These are phyloP conservation scores for Drosophila lacertosa DNA, from an alignment of 1,140 invertebrate genomes.

Conservation along the genomic window DNA sequence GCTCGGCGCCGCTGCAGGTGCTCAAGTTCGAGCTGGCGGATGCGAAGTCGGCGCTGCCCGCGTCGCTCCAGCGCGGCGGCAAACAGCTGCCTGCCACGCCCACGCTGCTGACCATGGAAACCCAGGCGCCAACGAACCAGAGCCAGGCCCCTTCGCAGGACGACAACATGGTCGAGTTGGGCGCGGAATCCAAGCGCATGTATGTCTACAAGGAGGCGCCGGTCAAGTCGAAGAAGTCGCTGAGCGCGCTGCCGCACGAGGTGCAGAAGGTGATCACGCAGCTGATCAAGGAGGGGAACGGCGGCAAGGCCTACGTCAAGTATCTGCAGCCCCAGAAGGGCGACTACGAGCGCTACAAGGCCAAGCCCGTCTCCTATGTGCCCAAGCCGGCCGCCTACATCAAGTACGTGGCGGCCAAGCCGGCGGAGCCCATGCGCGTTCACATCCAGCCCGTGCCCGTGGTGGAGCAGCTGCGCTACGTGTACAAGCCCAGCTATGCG, in stretches of 20 bases:
- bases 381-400: constrained; percentile 45
- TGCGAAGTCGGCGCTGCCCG: constrained; percentile 56
- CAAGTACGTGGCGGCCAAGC: constrained; percentile 45
- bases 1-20: constrained; percentile 61
- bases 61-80: constrained; percentile 25
- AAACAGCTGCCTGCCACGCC: constrained; percentile 45
- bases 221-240: constrained; percentile 64
- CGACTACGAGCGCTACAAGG: constrained; percentile 63
- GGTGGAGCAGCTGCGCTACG: constrained; percentile 75
- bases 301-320: constrained; percentile 73
- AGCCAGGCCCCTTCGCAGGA: constrained; percentile 29
- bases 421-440: constrained; percentile 56
- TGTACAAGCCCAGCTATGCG: constrained; percentile 57
- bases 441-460: constrained; percentile 78
- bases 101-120: constrained; percentile 57
- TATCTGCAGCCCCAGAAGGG: constrained; percentile 65
- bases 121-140: neutral
- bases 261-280: constrained; percentile 77
- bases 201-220: constrained; percentile 73
- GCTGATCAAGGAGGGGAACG: constrained; percentile 61
- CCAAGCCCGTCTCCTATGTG: constrained; percentile 36
- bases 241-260: constrained; percentile 62
- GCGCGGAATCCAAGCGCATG: constrained; percentile 63
- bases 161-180: constrained; percentile 55
- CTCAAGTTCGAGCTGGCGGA: constrained; percentile 77